A percentile compares a stretch with the other conserved stretches of the same genome.
These are phyloP conservation scores for Trichomycterus rosablanca DNA, from an alignment of 2,113 vertebrate species.

Conservation along the genomic window DNA sequence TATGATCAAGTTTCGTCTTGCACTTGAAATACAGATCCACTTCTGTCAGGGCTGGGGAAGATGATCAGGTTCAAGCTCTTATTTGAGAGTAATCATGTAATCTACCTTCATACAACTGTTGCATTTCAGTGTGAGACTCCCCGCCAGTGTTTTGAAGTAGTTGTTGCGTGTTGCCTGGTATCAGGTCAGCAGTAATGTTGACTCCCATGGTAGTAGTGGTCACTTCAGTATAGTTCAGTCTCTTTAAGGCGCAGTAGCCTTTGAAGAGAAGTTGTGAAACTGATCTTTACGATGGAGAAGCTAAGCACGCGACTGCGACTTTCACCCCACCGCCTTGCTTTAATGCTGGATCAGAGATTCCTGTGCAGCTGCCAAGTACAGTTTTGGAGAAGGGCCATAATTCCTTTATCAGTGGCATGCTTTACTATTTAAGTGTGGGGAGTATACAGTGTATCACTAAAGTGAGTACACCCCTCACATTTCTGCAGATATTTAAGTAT, in stretches of 20 bases:
- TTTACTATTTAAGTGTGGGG: no score
- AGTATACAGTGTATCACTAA: no score
- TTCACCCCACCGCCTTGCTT: conserved; percentile 37
- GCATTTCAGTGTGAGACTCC: not conserved
- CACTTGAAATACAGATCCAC: not conserved
- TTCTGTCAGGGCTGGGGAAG: conserved; percentile 3
- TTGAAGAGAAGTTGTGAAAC: conserved; percentile 43
- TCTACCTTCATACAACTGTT: not conserved
- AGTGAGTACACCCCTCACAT: no score
- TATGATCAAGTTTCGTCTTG: conserved; percentile 13
- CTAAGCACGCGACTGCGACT: conserved; percentile 37
- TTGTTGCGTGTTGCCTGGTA: conserved; percentile 20
- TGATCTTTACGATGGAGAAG: conserved; percentile 39
- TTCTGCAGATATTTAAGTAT: no score
- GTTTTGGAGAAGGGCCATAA: conserved; percentile 29
- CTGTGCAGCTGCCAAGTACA: conserved; percentile 12
- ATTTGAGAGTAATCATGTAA: not conserved
- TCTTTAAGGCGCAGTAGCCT: conserved; percentile 28
- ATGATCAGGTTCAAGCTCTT: no score
- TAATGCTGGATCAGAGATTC: conserved; percentile 34
- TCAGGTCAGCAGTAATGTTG: conserved; percentile 25
- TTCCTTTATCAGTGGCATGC: conserved; percentile 16
- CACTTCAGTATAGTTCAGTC: conserved; percentile 37
- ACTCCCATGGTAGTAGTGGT: conserved; percentile 16
- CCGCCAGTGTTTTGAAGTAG: conserved; percentile 1